phyloP scores from a whole-genome alignment of 2,888 invertebrate genomes.

The Tetheella fluctuosa region DNA sequence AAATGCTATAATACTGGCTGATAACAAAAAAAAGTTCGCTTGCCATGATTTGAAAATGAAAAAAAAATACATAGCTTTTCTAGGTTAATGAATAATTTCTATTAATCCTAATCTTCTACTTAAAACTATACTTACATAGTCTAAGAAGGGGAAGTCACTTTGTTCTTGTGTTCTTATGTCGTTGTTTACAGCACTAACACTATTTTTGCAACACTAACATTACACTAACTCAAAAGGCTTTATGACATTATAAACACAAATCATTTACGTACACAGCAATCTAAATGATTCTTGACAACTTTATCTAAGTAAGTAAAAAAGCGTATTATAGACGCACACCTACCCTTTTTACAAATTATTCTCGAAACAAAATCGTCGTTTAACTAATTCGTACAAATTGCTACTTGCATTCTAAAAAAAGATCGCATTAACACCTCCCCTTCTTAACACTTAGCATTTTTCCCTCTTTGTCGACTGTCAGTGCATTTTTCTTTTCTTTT shows the following conservation, averaged over 20 bases:
- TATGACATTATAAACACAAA: neutral
- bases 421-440: slow-evolving; percentile 69
- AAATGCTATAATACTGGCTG: too few relatives aligned
- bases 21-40: too few relatives aligned
- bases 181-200: too few relatives aligned
- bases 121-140: too few relatives aligned
- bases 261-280: neutral
- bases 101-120: too few relatives aligned
- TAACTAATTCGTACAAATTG: slow-evolving; percentile 64
- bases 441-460: slow-evolving; percentile 54
- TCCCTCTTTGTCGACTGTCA: slow-evolving; percentile 48
- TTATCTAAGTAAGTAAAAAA: neutral
- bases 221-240: too few relatives aligned
- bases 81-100: too few relatives aligned
- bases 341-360: slow-evolving; percentile 9
- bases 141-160: too few relatives aligned
- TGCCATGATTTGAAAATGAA: too few relatives aligned
- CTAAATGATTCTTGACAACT: neutral
- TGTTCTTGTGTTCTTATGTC: too few relatives aligned
- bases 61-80: too few relatives aligned
- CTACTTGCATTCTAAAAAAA: slow-evolving; percentile 55
- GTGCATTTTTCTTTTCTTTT: slow-evolving; percentile 53
- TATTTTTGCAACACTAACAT: too few relatives aligned
- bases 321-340: neutral
- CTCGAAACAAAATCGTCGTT: slow-evolving; percentile 29